These are phyloP conservation scores for Malurus leucopterus DNA, from an alignment of 2,797 vertebrate species.

Conservation along the genomic window DNA sequence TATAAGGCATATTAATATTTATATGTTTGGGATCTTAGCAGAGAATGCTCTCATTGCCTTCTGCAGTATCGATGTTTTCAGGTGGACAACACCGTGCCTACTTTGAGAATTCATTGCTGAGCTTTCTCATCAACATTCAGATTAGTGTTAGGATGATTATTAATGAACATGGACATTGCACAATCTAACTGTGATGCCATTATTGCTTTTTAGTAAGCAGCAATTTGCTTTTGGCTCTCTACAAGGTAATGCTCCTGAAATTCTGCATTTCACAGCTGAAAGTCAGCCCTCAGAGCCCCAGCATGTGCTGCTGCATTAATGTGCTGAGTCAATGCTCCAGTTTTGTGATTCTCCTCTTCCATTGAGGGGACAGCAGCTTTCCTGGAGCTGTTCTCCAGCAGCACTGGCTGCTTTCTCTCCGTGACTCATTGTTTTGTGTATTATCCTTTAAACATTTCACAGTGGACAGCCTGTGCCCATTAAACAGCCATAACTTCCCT, in stretches of 20 bases:
- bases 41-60: neutral
- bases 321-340: neutral
- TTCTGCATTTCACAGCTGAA: neutral
- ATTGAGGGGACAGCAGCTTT: neutral
- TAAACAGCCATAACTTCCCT: constrained; percentile 22
- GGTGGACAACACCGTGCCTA: neutral
- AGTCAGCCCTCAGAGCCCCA: neutral
- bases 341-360: neutral
- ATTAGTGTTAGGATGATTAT: neutral
- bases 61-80: neutral
- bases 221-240: neutral
- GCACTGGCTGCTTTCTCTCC: neutral
- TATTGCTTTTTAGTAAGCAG: neutral
- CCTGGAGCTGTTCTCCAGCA: neutral
- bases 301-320: neutral
- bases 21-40: neutral
- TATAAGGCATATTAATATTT: neutral
- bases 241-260: neutral
- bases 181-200: neutral
- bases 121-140: neutral
- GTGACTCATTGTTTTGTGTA: constrained; percentile 18
- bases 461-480: constrained; percentile 16
- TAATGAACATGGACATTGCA: neutral
- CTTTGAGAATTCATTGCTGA: neutral
- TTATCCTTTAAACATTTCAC: constrained; percentile 28